Evolutionary conservation across 2,797 vertebrate species (phyloP).

Genomic region (Alfaro cultratus): DNA sequence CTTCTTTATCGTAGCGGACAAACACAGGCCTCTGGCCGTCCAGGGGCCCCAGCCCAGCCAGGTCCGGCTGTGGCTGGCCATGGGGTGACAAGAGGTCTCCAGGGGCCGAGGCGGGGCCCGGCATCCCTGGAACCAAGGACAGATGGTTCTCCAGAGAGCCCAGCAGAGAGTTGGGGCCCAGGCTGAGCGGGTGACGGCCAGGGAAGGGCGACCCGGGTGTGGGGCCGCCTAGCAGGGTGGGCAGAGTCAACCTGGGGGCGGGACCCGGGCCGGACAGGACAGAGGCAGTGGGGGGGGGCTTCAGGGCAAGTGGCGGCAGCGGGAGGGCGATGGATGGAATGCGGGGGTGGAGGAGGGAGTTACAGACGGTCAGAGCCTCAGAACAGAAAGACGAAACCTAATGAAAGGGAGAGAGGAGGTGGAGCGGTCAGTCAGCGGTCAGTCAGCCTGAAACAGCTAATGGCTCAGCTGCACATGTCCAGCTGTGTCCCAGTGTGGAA

Average conservation of each 20-base stretch:
- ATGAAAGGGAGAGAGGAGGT: not conserved
- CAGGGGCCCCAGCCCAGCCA: conserved; percentile 59
- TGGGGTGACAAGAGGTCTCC: conserved; percentile 78
- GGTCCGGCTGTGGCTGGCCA: conserved; percentile 66
- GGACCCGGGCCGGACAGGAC: conserved; percentile 70
- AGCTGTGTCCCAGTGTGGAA: no score
- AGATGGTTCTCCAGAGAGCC: conserved; percentile 79
- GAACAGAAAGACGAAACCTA: conserved; percentile 90
- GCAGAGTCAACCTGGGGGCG: conserved; percentile 67
- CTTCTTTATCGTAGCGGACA: conserved; percentile 91
- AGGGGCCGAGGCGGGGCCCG: conserved; percentile 60
- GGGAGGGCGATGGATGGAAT: conserved; percentile 80
- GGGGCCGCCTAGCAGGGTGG: conserved; percentile 80
- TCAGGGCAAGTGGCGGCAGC: conserved; percentile 75
- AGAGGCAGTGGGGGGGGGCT: conserved; percentile 66
- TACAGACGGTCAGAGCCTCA: conserved; percentile 87
- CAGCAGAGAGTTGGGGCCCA: conserved; percentile 78
- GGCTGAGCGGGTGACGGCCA: conserved; percentile 73
- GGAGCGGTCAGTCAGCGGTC: no score
- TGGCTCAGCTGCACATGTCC: no score
- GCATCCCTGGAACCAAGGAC: conserved; percentile 70
- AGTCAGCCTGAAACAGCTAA: no score
- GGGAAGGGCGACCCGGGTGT: conserved; percentile 69
- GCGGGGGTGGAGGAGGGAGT: conserved; percentile 86
- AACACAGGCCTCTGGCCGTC: conserved; percentile 87